Evolutionary conservation across 2,888 invertebrate species (phyloP).

Genomic region (Lasioglossum pauxillum): DNA sequence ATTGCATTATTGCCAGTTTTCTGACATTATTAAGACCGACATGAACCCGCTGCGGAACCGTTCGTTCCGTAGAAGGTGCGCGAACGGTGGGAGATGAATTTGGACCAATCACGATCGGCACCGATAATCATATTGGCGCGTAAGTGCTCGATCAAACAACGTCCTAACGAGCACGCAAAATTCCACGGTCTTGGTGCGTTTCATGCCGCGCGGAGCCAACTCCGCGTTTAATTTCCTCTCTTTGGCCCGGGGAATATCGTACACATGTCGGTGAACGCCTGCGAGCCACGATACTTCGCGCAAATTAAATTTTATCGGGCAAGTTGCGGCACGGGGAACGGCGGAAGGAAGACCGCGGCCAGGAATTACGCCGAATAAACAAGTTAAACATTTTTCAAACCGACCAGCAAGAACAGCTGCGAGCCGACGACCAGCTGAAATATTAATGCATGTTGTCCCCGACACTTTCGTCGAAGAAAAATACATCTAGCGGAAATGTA

Average conservation of each 20-base stretch:
- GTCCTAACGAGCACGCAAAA: conserved; percentile 24
- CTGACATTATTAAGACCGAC: too few relatives aligned
- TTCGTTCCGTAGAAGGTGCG: not conserved
- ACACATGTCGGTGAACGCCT: conserved; percentile 20
- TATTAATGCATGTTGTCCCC: not conserved
- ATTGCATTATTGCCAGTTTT: too few relatives aligned
- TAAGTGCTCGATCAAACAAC: conserved; percentile 31
- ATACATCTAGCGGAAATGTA: not conserved
- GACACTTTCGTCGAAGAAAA: not conserved
- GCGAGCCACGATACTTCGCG: conserved; percentile 37
- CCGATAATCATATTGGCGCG: not conserved
- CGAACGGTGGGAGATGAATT: not conserved
- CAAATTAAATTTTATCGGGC: conserved; percentile 65
- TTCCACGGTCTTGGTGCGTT: conserved; percentile 26
- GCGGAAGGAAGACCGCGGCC: conserved; percentile 8
- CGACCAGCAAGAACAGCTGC: conserved; percentile 8
- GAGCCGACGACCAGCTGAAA: not conserved
- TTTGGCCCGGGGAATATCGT: not conserved
- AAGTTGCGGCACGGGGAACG: conserved; percentile 36
- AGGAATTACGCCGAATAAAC: conserved; percentile 54
- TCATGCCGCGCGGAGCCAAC: not conserved
- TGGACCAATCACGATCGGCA: not conserved
- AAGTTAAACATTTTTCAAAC: conserved; percentile 50
- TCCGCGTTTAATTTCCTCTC: conserved; percentile 27
- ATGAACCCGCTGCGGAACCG: not conserved